Conservation (phyloP, 2,797 vertebrate genomes). For the Macrochelys suwanniensis region DNA sequence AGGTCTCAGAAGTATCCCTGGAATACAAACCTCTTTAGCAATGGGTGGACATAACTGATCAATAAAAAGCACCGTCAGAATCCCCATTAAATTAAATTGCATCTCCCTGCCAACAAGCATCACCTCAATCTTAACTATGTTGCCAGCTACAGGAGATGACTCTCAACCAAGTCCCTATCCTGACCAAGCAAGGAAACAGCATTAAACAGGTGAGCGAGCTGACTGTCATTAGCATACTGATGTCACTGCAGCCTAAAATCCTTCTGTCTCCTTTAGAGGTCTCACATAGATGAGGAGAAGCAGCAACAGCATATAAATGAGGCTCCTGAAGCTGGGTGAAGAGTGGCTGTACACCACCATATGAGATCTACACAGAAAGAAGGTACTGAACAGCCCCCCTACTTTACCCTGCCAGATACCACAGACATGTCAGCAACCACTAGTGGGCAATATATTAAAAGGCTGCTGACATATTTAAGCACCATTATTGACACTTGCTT, state of each 20-base stretch:
- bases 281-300: neutral
- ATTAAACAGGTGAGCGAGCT: neutral
- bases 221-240: neutral
- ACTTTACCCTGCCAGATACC: neutral
- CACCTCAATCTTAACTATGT: neutral
- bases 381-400: neutral
- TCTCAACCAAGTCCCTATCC: neutral
- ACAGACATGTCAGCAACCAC: neutral
- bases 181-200: neutral
- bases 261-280: neutral
- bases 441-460: neutral
- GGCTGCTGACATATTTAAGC: slow-evolving; percentile 23
- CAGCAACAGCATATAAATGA: neutral
- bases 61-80: neutral
- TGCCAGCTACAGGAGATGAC: neutral
- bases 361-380: neutral
- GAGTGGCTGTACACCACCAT: neutral
- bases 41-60: neutral
- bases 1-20: neutral
- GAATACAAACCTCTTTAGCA: neutral
- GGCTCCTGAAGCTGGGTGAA: slow-evolving; percentile 13
- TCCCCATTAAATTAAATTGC: neutral
- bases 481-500: neutral
- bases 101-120: neutral
- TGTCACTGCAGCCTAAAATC: neutral